A percentile compares a stretch with the other conserved stretches of the same genome.
These are phyloP conservation scores for Sminthurinus aureus DNA, from an alignment of 2,888 invertebrate genomes.

Conservation along the genomic window DNA sequence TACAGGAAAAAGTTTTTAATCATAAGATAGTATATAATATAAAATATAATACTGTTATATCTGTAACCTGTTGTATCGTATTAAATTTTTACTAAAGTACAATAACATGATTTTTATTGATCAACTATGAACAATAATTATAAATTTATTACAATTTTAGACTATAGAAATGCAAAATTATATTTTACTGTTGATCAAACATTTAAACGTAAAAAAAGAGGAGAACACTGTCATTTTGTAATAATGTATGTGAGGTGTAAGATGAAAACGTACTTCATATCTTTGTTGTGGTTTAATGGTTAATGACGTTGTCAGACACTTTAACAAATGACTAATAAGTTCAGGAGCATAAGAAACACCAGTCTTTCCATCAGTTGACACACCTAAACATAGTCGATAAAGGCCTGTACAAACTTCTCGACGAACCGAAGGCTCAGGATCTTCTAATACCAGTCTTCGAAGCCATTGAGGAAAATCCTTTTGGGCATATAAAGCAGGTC, in stretches of 20 bases:
- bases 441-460: conserved; percentile 84
- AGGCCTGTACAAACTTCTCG: conserved; percentile 91
- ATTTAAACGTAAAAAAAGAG: too few relatives aligned
- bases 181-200: too few relatives aligned
- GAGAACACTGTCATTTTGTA: too few relatives aligned
- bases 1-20: too few relatives aligned
- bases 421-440: conserved; percentile 89
- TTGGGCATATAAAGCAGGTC: conserved; percentile 78
- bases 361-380: conserved; percentile 64
- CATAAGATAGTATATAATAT: too few relatives aligned
- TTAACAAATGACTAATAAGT: conserved; percentile 81
- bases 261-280: conserved; percentile 64
- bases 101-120: too few relatives aligned
- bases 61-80: too few relatives aligned
- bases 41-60: too few relatives aligned
- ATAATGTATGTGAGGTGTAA: too few relatives aligned
- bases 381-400: conserved; percentile 84
- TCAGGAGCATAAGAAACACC: conserved; percentile 64
- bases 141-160: too few relatives aligned
- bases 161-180: too few relatives aligned
- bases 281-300: conserved; percentile 76
- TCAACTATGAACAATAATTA: background rate
- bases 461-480: conserved; percentile 78
- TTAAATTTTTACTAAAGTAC: too few relatives aligned
- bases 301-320: conserved; percentile 83